Evolutionary conservation across 2,888 invertebrate species (phyloP).

Genomic region (Drosophila kanekoi): DNA sequence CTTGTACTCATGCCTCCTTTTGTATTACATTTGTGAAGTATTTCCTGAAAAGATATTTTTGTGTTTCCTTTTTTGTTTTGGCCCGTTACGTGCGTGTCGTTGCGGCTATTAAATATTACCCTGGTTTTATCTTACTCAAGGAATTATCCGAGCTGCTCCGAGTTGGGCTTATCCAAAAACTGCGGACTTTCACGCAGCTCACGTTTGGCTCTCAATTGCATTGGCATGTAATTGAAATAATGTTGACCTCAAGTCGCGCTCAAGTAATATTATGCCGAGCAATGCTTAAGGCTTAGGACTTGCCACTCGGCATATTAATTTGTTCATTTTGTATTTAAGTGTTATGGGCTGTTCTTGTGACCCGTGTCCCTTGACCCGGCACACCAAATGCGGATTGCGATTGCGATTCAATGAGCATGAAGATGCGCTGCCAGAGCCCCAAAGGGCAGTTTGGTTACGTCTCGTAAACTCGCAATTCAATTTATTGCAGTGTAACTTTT

Average conservation of each 20-base stretch:
- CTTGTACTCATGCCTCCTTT: slow-evolving; percentile 25
- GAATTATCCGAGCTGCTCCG: neutral
- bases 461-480: slow-evolving; percentile 54
- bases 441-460: slow-evolving; percentile 30
- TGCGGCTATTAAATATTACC: slow-evolving; percentile 42
- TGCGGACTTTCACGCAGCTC: slow-evolving; percentile 39
- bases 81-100: slow-evolving; percentile 32
- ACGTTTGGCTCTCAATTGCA: slow-evolving; percentile 47
- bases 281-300: slow-evolving; percentile 16
- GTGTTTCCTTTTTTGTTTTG: slow-evolving; percentile 25
- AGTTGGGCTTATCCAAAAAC: slow-evolving; percentile 1
- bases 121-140: slow-evolving; percentile 13
- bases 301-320: slow-evolving; percentile 60
- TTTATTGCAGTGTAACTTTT: slow-evolving; percentile 43
- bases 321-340: slow-evolving; percentile 53
- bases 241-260: slow-evolving; percentile 32
- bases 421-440: slow-evolving; percentile 3
- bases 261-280: slow-evolving; percentile 4
- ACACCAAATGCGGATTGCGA: slow-evolving; percentile 5
- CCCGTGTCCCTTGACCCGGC: slow-evolving; percentile 6
- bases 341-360: slow-evolving; percentile 6
- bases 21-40: slow-evolving; percentile 31
- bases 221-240: slow-evolving; percentile 58
- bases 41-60: slow-evolving; percentile 26
- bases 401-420: slow-evolving; percentile 43